phyloP scores from a whole-genome alignment of 2,113 vertebrate species.

The Nannobrachium achirus region DNA sequence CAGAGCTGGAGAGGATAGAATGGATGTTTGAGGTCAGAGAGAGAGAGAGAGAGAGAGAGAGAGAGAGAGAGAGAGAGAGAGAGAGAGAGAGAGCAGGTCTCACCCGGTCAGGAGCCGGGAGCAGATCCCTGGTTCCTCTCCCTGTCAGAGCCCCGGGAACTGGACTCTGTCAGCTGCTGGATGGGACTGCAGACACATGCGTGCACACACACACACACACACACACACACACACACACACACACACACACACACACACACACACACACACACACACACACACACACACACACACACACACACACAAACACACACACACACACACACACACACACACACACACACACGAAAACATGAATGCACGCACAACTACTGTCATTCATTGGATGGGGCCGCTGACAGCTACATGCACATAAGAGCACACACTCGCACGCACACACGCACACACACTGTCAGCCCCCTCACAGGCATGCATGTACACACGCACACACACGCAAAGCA shows the following conservation, averaged over 20 bases:
- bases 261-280: conserved; percentile 12
- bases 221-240: conserved; percentile 5
- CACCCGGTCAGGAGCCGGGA: conserved; percentile 46
- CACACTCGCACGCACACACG: no score
- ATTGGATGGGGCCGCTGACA: no score
- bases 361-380: no score
- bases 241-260: conserved; percentile 17
- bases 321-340: conserved; percentile 26
- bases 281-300: background rate
- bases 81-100: conserved; percentile 57
- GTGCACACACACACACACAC: conserved; percentile 2
- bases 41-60: conserved; percentile 14
- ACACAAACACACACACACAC: no score
- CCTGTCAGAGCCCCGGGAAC: conserved; percentile 62
- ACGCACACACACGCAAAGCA: conserved; percentile 18
- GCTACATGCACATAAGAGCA: no score
- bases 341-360: no score
- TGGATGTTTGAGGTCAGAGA: conserved; percentile 31
- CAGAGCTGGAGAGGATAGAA: conserved; percentile 56
- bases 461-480: conserved; percentile 21
- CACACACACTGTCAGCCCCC: no score
- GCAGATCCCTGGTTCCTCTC: conserved; percentile 63
- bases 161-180: conserved; percentile 62
- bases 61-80: background rate
- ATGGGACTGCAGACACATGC: conserved; percentile 3